phyloP scores from a whole-genome alignment of 1,140 invertebrate genomes.

The Drosophila burlai region DNA sequence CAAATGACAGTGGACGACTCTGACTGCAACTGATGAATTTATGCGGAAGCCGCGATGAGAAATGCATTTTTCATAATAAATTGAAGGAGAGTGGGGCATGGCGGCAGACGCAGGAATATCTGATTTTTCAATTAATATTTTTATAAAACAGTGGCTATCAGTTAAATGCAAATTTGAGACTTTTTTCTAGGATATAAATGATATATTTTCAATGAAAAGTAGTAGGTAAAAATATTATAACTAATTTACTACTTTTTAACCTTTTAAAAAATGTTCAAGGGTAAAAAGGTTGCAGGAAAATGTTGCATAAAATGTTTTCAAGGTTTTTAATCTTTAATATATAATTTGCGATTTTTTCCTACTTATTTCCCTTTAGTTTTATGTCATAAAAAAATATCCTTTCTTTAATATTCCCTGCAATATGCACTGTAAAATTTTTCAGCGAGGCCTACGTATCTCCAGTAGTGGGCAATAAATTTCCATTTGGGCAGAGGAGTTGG shows the following conservation, averaged over 20 bases:
- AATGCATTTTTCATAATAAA: conserved; percentile 81
- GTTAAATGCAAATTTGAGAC: neutral
- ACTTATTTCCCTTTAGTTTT: too few species aligned
- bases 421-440: conserved; percentile 3
- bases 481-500: neutral
- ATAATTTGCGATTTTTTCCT: too few species aligned
- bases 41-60: conserved; percentile 69
- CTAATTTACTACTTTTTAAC: neutral
- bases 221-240: neutral
- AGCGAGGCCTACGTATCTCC: conserved; percentile 42
- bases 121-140: conserved; percentile 56
- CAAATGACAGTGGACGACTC: conserved; percentile 68
- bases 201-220: neutral
- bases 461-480: conserved; percentile 55
- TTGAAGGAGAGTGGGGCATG: conserved; percentile 44
- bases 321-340: too few species aligned
- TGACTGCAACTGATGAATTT: conserved; percentile 76
- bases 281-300: too few species aligned
- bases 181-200: neutral
- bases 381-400: neutral
- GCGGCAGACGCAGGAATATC: conserved; percentile 34
- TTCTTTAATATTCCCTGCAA: neutral
- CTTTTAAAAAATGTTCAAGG: neutral
- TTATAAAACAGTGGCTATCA: conserved; percentile 30
- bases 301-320: too few species aligned